A percentile compares a stretch with the other conserved stretches of the same genome.
Evolutionary conservation across 2,888 invertebrate species (phyloP).

Genomic region (Netelia virgata): DNA sequence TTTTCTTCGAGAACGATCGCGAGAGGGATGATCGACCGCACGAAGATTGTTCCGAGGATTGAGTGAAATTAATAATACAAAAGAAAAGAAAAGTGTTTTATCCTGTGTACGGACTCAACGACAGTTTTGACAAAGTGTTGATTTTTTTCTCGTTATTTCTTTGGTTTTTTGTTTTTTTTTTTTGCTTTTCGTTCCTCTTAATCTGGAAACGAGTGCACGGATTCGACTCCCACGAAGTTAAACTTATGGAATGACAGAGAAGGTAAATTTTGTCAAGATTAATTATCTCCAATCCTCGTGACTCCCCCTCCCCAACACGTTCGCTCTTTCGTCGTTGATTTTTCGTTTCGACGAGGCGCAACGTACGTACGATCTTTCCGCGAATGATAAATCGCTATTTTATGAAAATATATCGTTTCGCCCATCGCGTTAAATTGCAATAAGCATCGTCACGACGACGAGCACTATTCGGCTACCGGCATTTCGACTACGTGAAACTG

Average conservation of each 20-base stretch:
- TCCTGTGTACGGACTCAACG: constrained; percentile 53
- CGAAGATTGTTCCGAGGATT: constrained; percentile 46
- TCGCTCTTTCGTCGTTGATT: not conserved
- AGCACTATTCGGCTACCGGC: constrained; percentile 37
- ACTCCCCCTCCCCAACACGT: not conserved
- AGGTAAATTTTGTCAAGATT: constrained; percentile 77
- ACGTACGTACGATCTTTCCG: constrained; percentile 1
- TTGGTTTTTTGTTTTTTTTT: constrained; percentile 38
- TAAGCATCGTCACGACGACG: not conserved
- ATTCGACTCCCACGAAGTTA: constrained; percentile 63
- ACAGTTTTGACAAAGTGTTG: constrained; percentile 58
- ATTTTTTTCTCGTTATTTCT: constrained; percentile 37
- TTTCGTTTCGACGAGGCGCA: constrained; percentile 2
- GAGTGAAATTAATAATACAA: constrained; percentile 17
- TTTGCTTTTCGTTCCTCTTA: not conserved
- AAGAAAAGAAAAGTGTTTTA: constrained; percentile 46
- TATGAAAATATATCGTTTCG: constrained; percentile 9
- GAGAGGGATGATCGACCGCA: constrained; percentile 13
- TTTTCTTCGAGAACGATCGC: constrained; percentile 24
- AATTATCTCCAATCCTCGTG: not conserved
- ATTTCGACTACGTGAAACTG: constrained; percentile 50
- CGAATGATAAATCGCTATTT: not conserved
- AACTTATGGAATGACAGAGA: constrained; percentile 83
- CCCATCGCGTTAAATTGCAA: constrained; percentile 16
- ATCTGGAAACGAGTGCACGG: constrained; percentile 60